Evolutionary conservation across 2,797 vertebrate species (phyloP), one percentile per base, ranked within the genome.

Genomic region (Paratrypauchen microcephalus): DNA sequence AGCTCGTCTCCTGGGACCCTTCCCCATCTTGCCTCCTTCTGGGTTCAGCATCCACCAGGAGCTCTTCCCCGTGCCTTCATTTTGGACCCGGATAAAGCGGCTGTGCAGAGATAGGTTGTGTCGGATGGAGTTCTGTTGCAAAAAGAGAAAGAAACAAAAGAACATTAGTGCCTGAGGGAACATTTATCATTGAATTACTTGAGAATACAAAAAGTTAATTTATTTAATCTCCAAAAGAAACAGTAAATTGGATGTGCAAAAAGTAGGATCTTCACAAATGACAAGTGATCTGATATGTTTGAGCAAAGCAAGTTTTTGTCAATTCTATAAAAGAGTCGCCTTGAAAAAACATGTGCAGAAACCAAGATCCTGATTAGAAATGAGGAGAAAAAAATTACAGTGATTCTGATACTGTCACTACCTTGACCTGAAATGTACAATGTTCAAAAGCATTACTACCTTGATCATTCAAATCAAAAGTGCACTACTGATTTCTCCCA

Each of bases 41-140:
- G 97, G 97, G 81, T 99, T 98, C 85, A 99, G 95, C 95, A 98
- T 96, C 97, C 97, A 99, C 97, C 97, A 99, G 0, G 97, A 99
- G 84, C 97, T 99, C 88, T 98, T 99, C 72, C 97, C 97, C 0
- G 97, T 97, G 58, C 97, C 97, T 88, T 99, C 97, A 2, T 98
- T 99, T 84, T 98, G 97, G 78, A 99, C 96, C 52, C 96, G 93
- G 87, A 98, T 96, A 71, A 99, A 99, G 69, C 97, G 95, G 68
- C 96, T 98, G 87, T 99, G 97, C 73, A 99, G 92, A 0, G 97
- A 99, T 85, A 99, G 92, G 90, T 99, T 99, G 92, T 98, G 97
- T 65, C 97, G 94, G 86, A 99, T 99, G 0, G 97, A 99, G 85
- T 99, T 99, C 97, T 99, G 94, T 23, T 81, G 74, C 0, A 84